A percentile compares a stretch with the other conserved stretches of the same genome.
Conservation (phyloP, 2,797 vertebrate genomes). For the Arnoldichthys spilopterus region DNA sequence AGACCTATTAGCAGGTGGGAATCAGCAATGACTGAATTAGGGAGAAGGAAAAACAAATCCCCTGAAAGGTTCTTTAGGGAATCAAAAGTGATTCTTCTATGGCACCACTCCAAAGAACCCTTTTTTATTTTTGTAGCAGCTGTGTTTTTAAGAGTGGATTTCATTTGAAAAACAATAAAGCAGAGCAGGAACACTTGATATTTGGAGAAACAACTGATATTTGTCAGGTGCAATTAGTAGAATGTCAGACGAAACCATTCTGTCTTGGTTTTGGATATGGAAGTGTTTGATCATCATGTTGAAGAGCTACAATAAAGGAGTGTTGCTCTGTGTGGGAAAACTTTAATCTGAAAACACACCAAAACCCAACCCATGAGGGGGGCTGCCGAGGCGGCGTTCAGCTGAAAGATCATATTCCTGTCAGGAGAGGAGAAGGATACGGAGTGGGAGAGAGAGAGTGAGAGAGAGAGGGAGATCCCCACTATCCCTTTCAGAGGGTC, state of each 20-base stretch:
- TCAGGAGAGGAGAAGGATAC: constrained; percentile 25
- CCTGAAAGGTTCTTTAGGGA: too few species aligned
- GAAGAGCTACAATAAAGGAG: background rate
- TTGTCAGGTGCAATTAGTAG: background rate
- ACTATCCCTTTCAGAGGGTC: constrained; percentile 75
- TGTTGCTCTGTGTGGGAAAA: constrained; percentile 38
- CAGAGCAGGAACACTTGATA: background rate
- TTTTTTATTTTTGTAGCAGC: background rate
- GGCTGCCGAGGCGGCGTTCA: constrained; percentile 40
- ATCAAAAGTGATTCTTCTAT: background rate
- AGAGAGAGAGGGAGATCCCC: constrained; percentile 57
- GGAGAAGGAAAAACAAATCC: background rate
- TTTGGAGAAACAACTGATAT: background rate
- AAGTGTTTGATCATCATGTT: constrained; percentile 8
- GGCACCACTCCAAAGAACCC: background rate
- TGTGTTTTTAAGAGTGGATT: background rate
- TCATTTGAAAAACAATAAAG: background rate
- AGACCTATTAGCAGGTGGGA: background rate
- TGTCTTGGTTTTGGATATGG: constrained; percentile 21
- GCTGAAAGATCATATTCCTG: constrained; percentile 44
- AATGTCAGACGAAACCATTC: background rate
- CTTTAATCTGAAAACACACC: constrained; percentile 48
- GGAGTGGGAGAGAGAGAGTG: constrained; percentile 34
- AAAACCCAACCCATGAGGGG: constrained; percentile 24
- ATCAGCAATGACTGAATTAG: background rate